These are phyloP conservation scores for Cyphomyrus discorhynchus DNA, from an alignment of 2,113 vertebrate genomes.

Conservation along the genomic window DNA sequence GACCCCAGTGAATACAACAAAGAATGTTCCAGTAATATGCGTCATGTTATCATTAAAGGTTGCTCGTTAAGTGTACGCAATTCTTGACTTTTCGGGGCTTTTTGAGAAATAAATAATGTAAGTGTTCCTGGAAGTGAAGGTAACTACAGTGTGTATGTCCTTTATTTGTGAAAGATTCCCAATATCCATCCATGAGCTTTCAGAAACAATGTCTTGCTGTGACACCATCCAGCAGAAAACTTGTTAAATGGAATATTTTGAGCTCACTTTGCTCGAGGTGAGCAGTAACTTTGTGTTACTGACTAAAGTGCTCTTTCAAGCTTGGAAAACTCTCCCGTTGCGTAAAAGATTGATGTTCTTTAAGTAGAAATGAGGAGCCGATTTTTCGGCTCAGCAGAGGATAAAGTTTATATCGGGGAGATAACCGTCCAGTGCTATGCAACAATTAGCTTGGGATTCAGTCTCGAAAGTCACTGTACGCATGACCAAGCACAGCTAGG, in stretches of 20 bases:
- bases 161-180: not conserved
- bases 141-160: not conserved
- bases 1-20: not conserved
- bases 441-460: not conserved
- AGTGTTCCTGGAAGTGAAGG: not conserved
- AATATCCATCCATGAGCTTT: not conserved
- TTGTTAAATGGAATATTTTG: not conserved
- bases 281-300: not conserved
- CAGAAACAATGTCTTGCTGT: not conserved
- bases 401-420: slow-evolving; percentile 5
- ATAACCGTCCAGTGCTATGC: not conserved
- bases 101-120: not conserved
- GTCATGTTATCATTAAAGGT: not conserved
- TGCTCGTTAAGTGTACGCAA: not conserved
- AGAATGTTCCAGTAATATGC: not conserved
- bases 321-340: not conserved
- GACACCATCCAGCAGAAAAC: not conserved
- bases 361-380: not conserved
- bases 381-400: not conserved
- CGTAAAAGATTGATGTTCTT: slow-evolving; percentile 7
- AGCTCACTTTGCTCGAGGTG: not conserved
- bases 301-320: not conserved
- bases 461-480: not conserved
- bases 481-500: not conserved
- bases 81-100: not conserved